A percentile compares a stretch with the other conserved stretches of the same genome.
These are phyloP conservation scores for Drosophila parabipectinata DNA, from an alignment of 1,140 invertebrate genomes.

Conservation along the genomic window DNA sequence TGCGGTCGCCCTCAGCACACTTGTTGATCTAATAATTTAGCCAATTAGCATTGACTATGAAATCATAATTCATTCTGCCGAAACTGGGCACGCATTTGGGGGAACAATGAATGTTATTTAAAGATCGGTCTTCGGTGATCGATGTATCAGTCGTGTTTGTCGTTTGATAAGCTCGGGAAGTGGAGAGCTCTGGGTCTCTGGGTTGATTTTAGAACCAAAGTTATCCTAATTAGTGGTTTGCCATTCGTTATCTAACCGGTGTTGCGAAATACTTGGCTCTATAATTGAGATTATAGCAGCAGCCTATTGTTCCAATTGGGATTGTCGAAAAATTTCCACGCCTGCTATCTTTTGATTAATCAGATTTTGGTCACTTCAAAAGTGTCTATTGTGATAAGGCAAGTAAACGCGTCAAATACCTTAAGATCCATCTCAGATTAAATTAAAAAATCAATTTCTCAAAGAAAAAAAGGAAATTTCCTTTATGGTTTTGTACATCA, in stretches of 20 bases:
- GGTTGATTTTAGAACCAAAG: constrained; percentile 2
- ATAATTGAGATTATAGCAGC: constrained; percentile 16
- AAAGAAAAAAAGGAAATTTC: constrained; percentile 1
- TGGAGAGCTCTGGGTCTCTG: not conserved
- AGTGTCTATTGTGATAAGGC: constrained; percentile 10
- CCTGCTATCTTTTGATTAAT: constrained; percentile 16
- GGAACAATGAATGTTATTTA: constrained; percentile 46
- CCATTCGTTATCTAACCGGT: constrained; percentile 15
- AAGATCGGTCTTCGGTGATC: constrained; percentile 25
- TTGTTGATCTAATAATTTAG: constrained; percentile 53
- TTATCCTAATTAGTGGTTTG: constrained; percentile 15
- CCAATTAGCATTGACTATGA: constrained; percentile 60
- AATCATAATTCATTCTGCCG: constrained; percentile 22
- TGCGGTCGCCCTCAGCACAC: constrained; percentile 18
- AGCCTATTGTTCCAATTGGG: constrained; percentile 14
- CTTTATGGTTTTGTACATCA: not conserved
- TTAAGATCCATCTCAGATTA: constrained; percentile 3
- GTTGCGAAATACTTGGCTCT: constrained; percentile 21
- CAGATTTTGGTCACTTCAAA: constrained; percentile 6
- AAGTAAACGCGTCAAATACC: constrained; percentile 7
- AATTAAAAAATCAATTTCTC: not conserved
- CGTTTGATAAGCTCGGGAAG: constrained; percentile 13
- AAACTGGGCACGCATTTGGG: constrained; percentile 8
- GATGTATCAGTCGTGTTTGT: constrained; percentile 40
- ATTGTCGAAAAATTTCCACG: constrained; percentile 23